These are phyloP conservation scores for Platycheirus rosarum DNA, from an alignment of 2,888 invertebrate species.

Conservation along the genomic window DNA sequence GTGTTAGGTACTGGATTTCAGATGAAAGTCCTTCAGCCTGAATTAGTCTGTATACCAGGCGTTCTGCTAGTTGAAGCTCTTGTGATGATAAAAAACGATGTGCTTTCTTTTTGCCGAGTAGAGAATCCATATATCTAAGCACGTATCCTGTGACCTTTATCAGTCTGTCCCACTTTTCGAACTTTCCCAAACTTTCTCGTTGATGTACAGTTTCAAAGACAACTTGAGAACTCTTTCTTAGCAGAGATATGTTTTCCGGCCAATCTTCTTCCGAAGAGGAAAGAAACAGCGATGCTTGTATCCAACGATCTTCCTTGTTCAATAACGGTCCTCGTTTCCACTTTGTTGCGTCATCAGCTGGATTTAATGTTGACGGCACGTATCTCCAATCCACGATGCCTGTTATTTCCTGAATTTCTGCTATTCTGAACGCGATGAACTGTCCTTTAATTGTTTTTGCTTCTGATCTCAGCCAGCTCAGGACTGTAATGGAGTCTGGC, in stretches of 20 bases:
- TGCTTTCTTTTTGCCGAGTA: too few relatives aligned
- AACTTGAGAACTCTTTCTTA: background rate
- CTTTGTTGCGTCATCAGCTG: too few relatives aligned
- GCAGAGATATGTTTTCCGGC: background rate
- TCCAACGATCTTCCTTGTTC: background rate
- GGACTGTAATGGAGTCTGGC: slow-evolving; percentile 75
- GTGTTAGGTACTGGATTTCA: too few relatives aligned
- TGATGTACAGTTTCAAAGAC: slow-evolving; percentile 1
- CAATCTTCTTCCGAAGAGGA: background rate
- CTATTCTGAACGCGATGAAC: slow-evolving; percentile 9
- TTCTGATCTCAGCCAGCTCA: slow-evolving; percentile 75
- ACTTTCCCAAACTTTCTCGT: background rate
- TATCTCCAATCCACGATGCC: too few relatives aligned
- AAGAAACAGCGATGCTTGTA: background rate
- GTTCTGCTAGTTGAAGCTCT: too few relatives aligned
- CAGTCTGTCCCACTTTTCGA: background rate
- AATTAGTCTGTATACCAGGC: too few relatives aligned
- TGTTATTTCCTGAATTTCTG: slow-evolving; percentile 9
- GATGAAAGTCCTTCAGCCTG: too few relatives aligned
- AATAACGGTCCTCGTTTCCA: background rate
- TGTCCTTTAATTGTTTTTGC: slow-evolving; percentile 3
- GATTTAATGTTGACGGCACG: too few relatives aligned
- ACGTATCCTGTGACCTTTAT: background rate
- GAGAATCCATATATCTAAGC: background rate
- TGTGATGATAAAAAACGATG: too few relatives aligned